Conservation (phyloP, 2,888 invertebrate genomes). For the Drosophila differens region DNA sequence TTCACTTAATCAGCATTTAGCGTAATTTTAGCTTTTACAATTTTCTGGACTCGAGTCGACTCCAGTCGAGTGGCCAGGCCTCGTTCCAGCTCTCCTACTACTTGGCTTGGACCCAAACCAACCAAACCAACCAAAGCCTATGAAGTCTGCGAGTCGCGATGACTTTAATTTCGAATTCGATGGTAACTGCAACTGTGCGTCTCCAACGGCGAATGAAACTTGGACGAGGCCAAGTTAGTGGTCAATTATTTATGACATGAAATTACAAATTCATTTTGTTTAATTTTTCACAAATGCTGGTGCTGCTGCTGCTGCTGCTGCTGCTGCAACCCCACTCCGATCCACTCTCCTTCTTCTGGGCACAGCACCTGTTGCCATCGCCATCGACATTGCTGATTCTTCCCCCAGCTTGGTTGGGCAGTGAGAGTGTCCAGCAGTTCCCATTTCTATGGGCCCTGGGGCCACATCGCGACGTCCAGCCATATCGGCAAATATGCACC, state of each 20-base stretch:
- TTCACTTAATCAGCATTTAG: slow-evolving; percentile 86
- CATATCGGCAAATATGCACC: slow-evolving; percentile 82
- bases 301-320: slow-evolving; percentile 6
- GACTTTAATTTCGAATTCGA: slow-evolving; percentile 30
- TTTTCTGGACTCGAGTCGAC: slow-evolving; percentile 62
- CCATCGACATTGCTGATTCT: slow-evolving; percentile 9
- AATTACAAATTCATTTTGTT: slow-evolving; percentile 85
- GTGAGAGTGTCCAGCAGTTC: slow-evolving; percentile 63
- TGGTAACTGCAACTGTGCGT: slow-evolving; percentile 36
- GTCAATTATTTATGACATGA: slow-evolving; percentile 85
- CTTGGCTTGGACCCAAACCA: slow-evolving; percentile 38
- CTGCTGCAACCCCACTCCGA: neutral
- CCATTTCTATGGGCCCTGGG: slow-evolving; percentile 73
- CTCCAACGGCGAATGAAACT: slow-evolving; percentile 42
- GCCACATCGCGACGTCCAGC: slow-evolving; percentile 45
- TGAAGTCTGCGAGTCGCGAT: slow-evolving; percentile 28
- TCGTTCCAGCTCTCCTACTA: slow-evolving; percentile 33
- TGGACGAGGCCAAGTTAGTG: slow-evolving; percentile 72
- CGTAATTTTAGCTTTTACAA: slow-evolving; percentile 85
- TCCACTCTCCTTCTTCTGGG: neutral
- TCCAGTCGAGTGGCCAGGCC: slow-evolving; percentile 13
- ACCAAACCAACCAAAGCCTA: slow-evolving; percentile 13
- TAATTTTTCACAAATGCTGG: slow-evolving; percentile 82
- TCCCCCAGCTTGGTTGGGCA: slow-evolving; percentile 1
- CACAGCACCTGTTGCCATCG: slow-evolving; percentile 61